Conservation (phyloP, 2,797 vertebrate genomes). For the Craterocephalus amniculus region DNA sequence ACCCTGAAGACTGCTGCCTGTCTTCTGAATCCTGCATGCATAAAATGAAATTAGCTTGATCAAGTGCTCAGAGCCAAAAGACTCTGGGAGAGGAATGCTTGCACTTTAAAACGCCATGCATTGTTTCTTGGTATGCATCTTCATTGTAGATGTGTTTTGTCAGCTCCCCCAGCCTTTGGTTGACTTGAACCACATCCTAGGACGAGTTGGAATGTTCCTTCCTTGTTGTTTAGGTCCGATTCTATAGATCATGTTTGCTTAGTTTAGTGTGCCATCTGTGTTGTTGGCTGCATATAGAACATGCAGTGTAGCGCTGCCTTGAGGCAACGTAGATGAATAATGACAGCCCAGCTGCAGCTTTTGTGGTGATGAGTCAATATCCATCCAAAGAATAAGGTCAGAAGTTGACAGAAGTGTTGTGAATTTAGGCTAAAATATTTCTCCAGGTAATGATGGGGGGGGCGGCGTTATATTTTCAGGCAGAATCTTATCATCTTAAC, state of each 20-base stretch:
- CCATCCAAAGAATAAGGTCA: slow-evolving; percentile 24
- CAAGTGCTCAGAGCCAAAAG: slow-evolving; percentile 47
- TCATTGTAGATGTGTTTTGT: background rate
- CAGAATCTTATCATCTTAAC: background rate
- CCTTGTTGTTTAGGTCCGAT: slow-evolving; percentile 18
- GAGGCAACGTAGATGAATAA: slow-evolving; percentile 42
- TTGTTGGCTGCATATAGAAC: slow-evolving; percentile 33
- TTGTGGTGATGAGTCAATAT: slow-evolving; percentile 56
- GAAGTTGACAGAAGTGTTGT: background rate
- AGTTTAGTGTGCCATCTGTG: slow-evolving; percentile 29
- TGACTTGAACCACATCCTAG: slow-evolving; percentile 7
- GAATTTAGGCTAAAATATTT: background rate
- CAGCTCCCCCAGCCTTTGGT: background rate
- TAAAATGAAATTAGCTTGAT: slow-evolving; percentile 57
- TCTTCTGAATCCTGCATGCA: slow-evolving; percentile 47
- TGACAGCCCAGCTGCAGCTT: slow-evolving; percentile 42
- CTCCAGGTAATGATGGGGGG: background rate
- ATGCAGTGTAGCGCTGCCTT: slow-evolving; percentile 30
- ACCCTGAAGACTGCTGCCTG: slow-evolving; percentile 54
- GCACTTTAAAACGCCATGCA: slow-evolving; percentile 7
- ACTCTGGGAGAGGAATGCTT: slow-evolving; percentile 17
- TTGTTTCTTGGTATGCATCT: background rate
- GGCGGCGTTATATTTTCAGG: background rate
- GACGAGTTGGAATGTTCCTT: background rate
- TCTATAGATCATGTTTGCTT: slow-evolving; percentile 5